Base-by-base conservation (phyloP, 2,888 invertebrate species). In the Drosophila algonquin region DNA sequence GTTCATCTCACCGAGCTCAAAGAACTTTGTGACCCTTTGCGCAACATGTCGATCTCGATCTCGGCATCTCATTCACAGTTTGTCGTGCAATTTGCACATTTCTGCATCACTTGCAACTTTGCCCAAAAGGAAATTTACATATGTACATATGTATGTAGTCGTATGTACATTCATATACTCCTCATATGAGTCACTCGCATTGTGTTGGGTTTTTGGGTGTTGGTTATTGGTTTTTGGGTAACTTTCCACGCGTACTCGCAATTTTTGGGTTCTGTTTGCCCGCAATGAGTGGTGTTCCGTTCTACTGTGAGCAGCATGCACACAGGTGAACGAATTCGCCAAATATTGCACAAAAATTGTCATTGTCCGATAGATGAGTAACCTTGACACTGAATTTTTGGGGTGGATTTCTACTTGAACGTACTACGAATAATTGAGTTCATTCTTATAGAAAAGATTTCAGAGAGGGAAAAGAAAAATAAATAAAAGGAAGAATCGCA, bases 81-180 rank as follows among this genome's bases (percentile, higher is more conserved):
- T 77, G 68, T 63, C 75, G 71, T 75, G 73, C 62, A 89, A 90
- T 87, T 90, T 73, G 63, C 90, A 89, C 87, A 79, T 87, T 90
- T 85, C 80, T 81, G 87, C 87, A 84, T 87, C 90, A 90, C 72
- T 82, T 87, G 86, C 89, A 80, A 76, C 70, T 85, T 72, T 83
- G 64, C 64, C 62, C 64, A 53, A 40, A 62, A 47, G 53, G 64
- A 70, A 53, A 54, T 27, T 55, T 16, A 64, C 57, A 50, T 59
- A 64, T 48, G 21, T 58, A n/a, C n/a, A n/a, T n/a, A n/a, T n/a
- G n/a, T n/a, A n/a, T n/a, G n/a, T n/a, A n/a, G n/a, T n/a, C n/a
- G n/a, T n/a, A n/a, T n/a, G n/a, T n/a, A 40, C 21, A 12, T 21
- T 2, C 21, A 21, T 21, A 21, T 2, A 21, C 30, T 27, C 30